Base-by-base conservation (phyloP, 2,113 vertebrate species). In the Microtus richardsoni region DNA sequence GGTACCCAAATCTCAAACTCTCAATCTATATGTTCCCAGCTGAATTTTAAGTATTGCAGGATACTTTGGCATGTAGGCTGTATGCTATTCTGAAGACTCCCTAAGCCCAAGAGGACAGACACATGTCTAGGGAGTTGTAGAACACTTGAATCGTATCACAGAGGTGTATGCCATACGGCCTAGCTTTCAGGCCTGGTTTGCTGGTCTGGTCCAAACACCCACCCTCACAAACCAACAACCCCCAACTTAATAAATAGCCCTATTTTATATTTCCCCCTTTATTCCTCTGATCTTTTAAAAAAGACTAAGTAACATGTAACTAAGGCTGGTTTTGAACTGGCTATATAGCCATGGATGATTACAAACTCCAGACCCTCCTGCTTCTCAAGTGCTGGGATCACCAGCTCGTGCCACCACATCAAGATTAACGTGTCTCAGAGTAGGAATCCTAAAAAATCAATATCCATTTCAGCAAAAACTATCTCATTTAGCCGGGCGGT, bases 381-480 rank as follows among this genome's bases (percentile, higher is more conserved):
- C 70, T 93, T 75, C 3, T 4, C 10, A 52, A 95, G 19, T 87
- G 33, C 64, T 86, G 19, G 41, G 30, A 70, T 49, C 44, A 70
- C 1, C 11, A 70, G 36, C 12, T 26, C 39, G 16, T 26, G 19
- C 6, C 1, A 79, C 30, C 17, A 24, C 12, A 26, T n/a, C 73
- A 64, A 85, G 58, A 60, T 7, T 73, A 89, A n/a, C 13, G 49
- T 47, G 22, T 33, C 33, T 95, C 93, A 78, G 17, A 82, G 33
- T 71, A 13, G 73, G 26, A 87, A 14, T 60, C 36, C 68, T 89
- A 88, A 94, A 97, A 93, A 91, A 96, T 0, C 73, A 64, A 89
- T n/a, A 89, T 79, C 22, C 39, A 70, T n/a, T 78, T 91, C 79
- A 94, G 75, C n/a, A 96, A 70, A 95, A 93, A 79, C 49, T 92